These are phyloP conservation scores for Drosophila elegans DNA, from an alignment of 1,140 invertebrate species.

Conservation along the genomic window DNA sequence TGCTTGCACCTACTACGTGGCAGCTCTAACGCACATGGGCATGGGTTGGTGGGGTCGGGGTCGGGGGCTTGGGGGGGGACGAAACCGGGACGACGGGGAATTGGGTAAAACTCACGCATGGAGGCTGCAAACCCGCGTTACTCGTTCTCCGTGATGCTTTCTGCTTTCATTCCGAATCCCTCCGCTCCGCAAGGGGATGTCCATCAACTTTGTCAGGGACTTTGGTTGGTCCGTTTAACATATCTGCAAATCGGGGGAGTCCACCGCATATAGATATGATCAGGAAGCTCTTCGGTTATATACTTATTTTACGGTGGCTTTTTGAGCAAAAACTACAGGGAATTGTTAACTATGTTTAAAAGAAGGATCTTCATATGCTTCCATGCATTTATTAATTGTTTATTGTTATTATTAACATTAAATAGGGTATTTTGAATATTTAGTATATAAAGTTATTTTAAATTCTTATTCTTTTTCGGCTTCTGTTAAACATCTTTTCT, in stretches of 20 bases:
- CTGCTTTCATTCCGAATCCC: neutral
- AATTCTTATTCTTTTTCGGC: too few species aligned
- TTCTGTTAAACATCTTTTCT: neutral
- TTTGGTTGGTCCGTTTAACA: constrained; percentile 10
- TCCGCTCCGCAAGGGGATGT: neutral
- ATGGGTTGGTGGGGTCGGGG: neutral
- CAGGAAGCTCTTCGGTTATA: constrained; percentile 5
- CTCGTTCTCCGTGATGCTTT: constrained; percentile 25
- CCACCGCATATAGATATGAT: neutral
- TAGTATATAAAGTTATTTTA: too few species aligned
- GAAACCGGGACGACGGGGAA: too few species aligned
- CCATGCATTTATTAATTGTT: too few species aligned
- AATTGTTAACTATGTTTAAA: too few species aligned
- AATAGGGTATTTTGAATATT: too few species aligned
- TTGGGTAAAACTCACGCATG: constrained; percentile 22
- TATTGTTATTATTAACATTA: too few species aligned
- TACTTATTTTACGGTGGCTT: neutral
- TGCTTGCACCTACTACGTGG: constrained; percentile 81
- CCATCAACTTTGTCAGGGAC: constrained; percentile 32
- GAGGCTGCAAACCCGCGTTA: constrained; percentile 30
- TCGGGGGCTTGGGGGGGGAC: too few species aligned
- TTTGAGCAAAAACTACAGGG: too few species aligned
- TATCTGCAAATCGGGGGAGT: constrained; percentile 25
- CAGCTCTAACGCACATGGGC: constrained; percentile 30
- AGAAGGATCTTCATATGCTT: too few species aligned